Evolutionary conservation across 2,113 vertebrate species (phyloP).

Genomic region (Microtus montanus): DNA sequence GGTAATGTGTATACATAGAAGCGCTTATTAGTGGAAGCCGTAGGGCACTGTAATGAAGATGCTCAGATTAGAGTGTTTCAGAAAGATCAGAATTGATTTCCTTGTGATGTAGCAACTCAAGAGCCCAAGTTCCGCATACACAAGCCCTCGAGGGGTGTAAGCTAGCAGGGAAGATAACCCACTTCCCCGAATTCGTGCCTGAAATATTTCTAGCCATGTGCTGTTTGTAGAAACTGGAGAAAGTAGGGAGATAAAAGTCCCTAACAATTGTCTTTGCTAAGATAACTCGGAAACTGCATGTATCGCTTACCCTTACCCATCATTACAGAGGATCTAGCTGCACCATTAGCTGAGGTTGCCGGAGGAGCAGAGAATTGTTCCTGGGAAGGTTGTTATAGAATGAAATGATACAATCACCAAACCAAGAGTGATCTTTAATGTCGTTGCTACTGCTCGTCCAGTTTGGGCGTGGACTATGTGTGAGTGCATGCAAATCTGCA

Average conservation of each 20-base stretch:
- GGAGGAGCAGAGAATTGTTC: not conserved
- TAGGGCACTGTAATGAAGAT: not conserved
- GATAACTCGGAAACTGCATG: not conserved
- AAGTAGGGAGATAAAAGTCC: not conserved
- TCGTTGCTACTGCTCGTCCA: not conserved
- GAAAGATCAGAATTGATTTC: constrained; percentile 8
- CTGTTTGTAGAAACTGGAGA: not conserved
- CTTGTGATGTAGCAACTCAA: not conserved
- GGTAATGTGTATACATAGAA: not conserved
- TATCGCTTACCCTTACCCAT: not conserved
- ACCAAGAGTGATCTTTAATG: constrained; percentile 13
- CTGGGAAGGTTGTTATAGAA: not conserved
- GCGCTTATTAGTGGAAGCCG: not conserved
- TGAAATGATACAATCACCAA: not conserved
- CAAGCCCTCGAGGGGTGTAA: not conserved
- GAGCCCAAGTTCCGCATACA: not conserved
- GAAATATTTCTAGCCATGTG: not conserved
- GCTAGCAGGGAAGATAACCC: not conserved
- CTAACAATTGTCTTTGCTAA: not conserved
- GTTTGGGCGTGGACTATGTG: too few species aligned
- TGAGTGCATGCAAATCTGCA: too few species aligned
- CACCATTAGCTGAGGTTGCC: not conserved
- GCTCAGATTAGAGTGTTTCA: constrained; percentile 14
- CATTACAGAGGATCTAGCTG: not conserved
- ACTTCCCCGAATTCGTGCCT: not conserved